These are phyloP conservation scores for Elaphurus davidianus DNA, from an alignment of 2,113 vertebrate genomes.

Conservation along the genomic window DNA sequence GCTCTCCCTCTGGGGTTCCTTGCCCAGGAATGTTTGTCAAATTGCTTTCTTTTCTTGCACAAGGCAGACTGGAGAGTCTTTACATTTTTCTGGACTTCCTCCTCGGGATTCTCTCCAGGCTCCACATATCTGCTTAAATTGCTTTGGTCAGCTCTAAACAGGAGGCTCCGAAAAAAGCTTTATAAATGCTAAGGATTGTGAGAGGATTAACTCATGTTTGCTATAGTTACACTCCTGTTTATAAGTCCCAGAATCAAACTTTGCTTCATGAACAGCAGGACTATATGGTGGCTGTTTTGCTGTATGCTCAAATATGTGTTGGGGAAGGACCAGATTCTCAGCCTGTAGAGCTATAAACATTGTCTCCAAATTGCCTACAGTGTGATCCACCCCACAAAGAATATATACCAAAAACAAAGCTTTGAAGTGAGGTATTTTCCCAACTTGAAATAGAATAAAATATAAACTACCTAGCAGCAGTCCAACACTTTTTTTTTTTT, in stretches of 20 bases:
- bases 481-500: conserved; percentile 22
- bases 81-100: background rate
- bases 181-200: background rate
- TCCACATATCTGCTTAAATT: conserved; percentile 48
- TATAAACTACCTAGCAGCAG: conserved; percentile 66
- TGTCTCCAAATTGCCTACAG: conserved; percentile 64
- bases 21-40: background rate
- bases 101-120: conserved; percentile 32
- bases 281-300: conserved; percentile 47
- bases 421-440: conserved; percentile 68
- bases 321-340: conserved; percentile 66
- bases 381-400: conserved; percentile 33
- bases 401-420: conserved; percentile 61
- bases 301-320: conserved; percentile 66
- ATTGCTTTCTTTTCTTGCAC: background rate
- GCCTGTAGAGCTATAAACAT: conserved; percentile 62
- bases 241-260: conserved; percentile 28
- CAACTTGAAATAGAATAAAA: conserved; percentile 73
- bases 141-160: conserved; percentile 24
- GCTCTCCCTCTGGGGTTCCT: background rate
- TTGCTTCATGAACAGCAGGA: conserved; percentile 49
- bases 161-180: background rate
- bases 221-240: conserved; percentile 26
- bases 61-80: background rate
- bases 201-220: conserved; percentile 24